These are phyloP conservation scores for Rhagonycha lutea DNA, from an alignment of 2,888 invertebrate genomes.

Conservation along the genomic window DNA sequence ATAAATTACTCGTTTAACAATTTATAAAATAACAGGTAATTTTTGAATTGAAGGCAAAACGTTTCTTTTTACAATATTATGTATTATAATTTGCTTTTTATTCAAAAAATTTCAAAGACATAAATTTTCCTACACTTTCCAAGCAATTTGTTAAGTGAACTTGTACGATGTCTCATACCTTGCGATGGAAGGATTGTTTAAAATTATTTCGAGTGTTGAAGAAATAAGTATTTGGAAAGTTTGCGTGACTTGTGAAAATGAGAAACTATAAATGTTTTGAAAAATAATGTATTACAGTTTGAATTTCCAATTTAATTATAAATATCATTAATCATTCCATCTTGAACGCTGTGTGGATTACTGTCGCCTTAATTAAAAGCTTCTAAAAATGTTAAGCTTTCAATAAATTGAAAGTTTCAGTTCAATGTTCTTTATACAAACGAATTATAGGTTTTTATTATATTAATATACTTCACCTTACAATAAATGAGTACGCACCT, in stretches of 20 bases:
- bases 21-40: neutral
- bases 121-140: neutral
- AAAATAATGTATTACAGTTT: slow-evolving; percentile 21
- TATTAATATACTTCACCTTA: neutral
- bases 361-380: slow-evolving; percentile 22
- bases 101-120: neutral
- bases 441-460: neutral
- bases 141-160: neutral
- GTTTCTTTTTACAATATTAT: neutral
- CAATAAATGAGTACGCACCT: neutral
- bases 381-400: slow-evolving; percentile 8
- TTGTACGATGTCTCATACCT: neutral
- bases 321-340: slow-evolving; percentile 22
- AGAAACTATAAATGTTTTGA: slow-evolving; percentile 10
- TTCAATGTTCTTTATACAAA: neutral
- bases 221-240: slow-evolving; percentile 1
- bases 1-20: slow-evolving; percentile 10
- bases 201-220: neutral
- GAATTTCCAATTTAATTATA: slow-evolving; percentile 24
- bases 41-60: neutral
- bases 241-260: slow-evolving; percentile 10
- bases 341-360: slow-evolving; percentile 9
- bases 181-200: neutral
- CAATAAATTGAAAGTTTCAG: slow-evolving; percentile 1
- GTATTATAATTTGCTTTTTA: neutral